A percentile compares a stretch with the other conserved stretches of the same genome.
Evolutionary conservation across 2,888 invertebrate species (phyloP).

Genomic region (Dynastes tityus): DNA sequence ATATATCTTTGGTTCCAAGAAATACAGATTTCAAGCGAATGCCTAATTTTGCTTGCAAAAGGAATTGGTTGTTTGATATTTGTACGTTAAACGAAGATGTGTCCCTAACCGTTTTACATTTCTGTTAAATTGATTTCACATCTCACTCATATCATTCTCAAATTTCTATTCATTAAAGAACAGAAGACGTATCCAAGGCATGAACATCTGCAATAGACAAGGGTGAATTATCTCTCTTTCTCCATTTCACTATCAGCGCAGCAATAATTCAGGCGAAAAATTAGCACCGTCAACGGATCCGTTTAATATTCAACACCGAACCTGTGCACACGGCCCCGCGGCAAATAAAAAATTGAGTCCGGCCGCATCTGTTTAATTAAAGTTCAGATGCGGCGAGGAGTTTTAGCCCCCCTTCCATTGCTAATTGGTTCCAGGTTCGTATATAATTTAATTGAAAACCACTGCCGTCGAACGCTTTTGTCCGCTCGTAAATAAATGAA

Average conservation of each 20-base stretch:
- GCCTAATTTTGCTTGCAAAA: too few species aligned
- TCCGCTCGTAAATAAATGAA: conserved; percentile 9
- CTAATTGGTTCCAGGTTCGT: conserved; percentile 27
- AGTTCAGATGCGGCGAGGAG: background rate
- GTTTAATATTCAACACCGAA: conserved; percentile 16
- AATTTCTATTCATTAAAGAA: too few species aligned
- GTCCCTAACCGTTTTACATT: too few species aligned
- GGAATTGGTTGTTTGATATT: too few species aligned
- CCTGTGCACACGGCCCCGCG: background rate
- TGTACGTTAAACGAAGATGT: too few species aligned
- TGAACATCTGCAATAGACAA: too few species aligned
- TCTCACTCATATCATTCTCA: too few species aligned
- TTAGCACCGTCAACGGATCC: conserved; percentile 4
- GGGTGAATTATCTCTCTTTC: background rate
- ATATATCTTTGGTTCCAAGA: too few species aligned
- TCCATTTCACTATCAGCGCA: background rate
- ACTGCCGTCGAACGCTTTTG: background rate
- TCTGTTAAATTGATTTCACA: too few species aligned
- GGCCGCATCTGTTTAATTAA: conserved; percentile 17
- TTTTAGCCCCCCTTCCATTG: background rate
- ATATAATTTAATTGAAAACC: conserved; percentile 24
- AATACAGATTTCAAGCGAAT: too few species aligned
- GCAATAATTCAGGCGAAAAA: conserved; percentile 14
- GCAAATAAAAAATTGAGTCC: conserved; percentile 26
- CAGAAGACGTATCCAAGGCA: too few species aligned